Evolutionary conservation across 2,113 vertebrate species (phyloP).

Genomic region (Crotalus helleri): DNA sequence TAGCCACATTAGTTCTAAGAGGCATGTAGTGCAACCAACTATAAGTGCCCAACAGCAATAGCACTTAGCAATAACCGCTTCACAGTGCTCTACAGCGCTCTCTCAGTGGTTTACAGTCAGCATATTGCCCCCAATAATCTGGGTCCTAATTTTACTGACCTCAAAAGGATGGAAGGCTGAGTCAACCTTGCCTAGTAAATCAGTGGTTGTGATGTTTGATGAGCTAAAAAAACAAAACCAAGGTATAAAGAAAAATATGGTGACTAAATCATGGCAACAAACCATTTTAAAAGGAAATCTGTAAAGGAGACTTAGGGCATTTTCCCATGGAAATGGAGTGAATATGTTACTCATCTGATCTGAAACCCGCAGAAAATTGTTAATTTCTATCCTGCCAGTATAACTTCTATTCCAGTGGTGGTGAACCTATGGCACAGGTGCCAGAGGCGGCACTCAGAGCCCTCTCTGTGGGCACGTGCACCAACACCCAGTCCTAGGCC

Average conservation of each 20-base stretch:
- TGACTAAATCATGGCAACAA: background rate
- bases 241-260: background rate
- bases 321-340: background rate
- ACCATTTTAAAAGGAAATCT: background rate
- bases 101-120: no score
- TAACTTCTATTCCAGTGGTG: background rate
- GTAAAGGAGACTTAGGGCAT: background rate
- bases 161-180: no score
- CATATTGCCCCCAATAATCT: no score
- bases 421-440: no score
- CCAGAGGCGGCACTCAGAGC: no score
- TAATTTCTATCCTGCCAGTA: background rate
- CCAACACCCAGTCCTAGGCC: no score
- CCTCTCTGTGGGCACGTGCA: no score
- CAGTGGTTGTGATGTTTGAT: background rate
- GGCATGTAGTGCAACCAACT: background rate
- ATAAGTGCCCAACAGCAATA: background rate
- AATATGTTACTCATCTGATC: background rate
- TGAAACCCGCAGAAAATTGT: background rate
- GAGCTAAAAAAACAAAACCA: background rate
- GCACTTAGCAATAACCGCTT: no score
- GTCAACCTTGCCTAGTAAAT: background rate
- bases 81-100: no score
- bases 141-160: no score
- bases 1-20: background rate